A percentile compares a stretch with the other conserved stretches of the same genome.
Evolutionary conservation across 2,113 vertebrate species (phyloP).

Genomic region (Ptyas mucosa): DNA sequence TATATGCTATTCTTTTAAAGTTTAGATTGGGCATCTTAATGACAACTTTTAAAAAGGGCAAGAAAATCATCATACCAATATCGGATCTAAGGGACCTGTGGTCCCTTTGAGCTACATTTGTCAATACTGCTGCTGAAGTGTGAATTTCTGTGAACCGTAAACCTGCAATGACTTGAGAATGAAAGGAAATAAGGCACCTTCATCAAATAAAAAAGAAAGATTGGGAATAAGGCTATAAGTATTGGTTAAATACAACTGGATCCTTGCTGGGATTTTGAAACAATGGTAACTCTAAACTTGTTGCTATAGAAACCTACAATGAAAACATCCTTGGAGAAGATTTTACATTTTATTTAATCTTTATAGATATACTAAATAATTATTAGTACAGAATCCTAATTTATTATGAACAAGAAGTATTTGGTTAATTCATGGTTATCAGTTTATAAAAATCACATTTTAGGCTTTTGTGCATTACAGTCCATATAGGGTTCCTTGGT

Average conservation of each 20-base stretch:
- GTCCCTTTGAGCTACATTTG: not conserved
- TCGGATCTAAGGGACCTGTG: not conserved
- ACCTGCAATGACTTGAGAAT: not conserved
- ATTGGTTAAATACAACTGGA: not conserved
- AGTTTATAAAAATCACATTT: not conserved
- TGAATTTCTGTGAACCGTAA: not conserved
- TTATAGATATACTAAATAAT: not conserved
- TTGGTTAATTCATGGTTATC: not conserved
- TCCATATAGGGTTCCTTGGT: not conserved
- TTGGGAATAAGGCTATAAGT: not conserved
- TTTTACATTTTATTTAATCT: not conserved
- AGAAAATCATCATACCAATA: not conserved
- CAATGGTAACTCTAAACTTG: not conserved
- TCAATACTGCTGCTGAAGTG: not conserved
- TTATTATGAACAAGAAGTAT: not conserved
- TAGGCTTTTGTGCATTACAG: not conserved
- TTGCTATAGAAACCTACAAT: not conserved
- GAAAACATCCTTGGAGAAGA: not conserved
- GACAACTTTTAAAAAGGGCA: not conserved
- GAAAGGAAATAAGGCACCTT: not conserved
- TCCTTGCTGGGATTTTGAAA: not conserved
- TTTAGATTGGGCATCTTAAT: not conserved
- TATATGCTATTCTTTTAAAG: not conserved
- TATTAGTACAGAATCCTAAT: not conserved
- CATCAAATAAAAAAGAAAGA: not conserved